phyloP scores from a whole-genome alignment of 2,113 vertebrate species.

The Vulpes ferrilata region DNA sequence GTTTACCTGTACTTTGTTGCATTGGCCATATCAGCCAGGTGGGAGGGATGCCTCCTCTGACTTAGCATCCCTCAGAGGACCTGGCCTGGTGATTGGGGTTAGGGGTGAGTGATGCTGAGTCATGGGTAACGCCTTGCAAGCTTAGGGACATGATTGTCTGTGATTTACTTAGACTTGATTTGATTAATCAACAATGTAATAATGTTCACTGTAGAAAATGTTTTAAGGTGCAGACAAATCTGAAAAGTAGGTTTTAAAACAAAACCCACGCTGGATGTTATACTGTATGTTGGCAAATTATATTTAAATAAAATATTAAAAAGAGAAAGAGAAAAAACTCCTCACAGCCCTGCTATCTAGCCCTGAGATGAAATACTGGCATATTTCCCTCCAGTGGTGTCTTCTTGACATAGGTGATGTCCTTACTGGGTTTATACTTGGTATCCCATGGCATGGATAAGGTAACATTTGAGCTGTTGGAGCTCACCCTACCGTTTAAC shows the following conservation, averaged over 20 bases:
- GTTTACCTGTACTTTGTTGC: not conserved
- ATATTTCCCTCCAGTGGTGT: not conserved
- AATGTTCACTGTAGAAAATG: not conserved
- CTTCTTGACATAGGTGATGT: not conserved
- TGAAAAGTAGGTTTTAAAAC: not conserved
- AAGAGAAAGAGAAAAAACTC: no score
- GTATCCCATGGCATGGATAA: not conserved
- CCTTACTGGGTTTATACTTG: not conserved
- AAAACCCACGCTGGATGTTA: not conserved
- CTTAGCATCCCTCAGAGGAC: not conserved
- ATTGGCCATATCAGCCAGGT: not conserved
- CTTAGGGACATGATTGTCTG: not conserved
- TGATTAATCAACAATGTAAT: not conserved
- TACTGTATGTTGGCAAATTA: no score
- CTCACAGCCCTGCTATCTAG: not conserved
- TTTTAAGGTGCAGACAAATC: not conserved
- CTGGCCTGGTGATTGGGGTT: not conserved
- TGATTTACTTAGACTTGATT: not conserved
- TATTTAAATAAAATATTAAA: no score
- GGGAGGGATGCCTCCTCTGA: not conserved
- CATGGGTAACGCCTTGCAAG: rapidly evolving
- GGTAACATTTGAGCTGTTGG: not conserved
- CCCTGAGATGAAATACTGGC: not conserved
- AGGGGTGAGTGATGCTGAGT: not conserved
- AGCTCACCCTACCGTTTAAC: not conserved